Conservation (phyloP, 2,113 vertebrate species). For the Conger conger region DNA sequence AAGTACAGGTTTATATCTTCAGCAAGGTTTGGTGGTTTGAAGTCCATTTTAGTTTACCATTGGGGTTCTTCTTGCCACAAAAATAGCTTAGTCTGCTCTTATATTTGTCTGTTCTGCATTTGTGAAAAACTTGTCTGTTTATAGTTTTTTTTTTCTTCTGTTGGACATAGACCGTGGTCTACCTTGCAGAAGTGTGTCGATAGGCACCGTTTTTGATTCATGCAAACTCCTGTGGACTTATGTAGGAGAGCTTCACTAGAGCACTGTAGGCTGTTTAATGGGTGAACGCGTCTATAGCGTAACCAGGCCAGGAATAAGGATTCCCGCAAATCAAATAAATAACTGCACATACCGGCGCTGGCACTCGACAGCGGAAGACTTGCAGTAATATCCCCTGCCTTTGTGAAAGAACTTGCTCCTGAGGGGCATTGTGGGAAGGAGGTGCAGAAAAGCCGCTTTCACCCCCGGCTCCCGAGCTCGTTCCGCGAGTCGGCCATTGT, state of each 20-base stretch:
- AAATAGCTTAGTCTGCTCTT: neutral
- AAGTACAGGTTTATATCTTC: no score
- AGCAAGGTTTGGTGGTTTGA: no score
- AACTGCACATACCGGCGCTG: neutral
- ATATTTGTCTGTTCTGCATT: neutral
- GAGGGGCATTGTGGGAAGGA: neutral
- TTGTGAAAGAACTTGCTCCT: neutral
- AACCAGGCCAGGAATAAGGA: neutral
- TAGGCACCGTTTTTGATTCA: neutral
- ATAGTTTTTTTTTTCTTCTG: neutral
- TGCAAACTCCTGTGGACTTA: neutral
- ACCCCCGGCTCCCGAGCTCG: neutral
- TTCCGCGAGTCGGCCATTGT: slow-evolving; percentile 66
- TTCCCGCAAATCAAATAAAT: neutral
- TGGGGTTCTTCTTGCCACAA: neutral
- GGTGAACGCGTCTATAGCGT: neutral
- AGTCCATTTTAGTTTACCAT: no score
- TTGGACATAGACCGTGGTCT: neutral
- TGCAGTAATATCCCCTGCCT: neutral
- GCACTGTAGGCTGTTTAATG: neutral
- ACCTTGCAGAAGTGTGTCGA: neutral
- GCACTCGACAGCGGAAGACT: neutral
- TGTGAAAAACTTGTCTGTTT: neutral
- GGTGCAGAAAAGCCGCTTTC: neutral
- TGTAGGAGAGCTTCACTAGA: neutral